A percentile compares a stretch with the other conserved stretches of the same genome.
phyloP scores from a whole-genome alignment of 1,140 invertebrate species.

The Linepithema humile region DNA sequence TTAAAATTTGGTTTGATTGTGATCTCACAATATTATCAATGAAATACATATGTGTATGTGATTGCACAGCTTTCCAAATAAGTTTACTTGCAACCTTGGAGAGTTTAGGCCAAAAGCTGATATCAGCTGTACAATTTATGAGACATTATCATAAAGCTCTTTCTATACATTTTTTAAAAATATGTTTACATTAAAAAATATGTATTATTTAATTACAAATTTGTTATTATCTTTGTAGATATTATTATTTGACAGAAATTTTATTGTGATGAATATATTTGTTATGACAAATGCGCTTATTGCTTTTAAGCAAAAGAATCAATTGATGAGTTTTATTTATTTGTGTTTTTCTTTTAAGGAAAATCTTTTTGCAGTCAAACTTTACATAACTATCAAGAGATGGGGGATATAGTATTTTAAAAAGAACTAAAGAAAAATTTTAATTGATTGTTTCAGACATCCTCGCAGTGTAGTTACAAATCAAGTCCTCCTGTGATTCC shows the following conservation, averaged over 20 bases:
- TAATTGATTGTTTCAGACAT: slow-evolving; percentile 81
- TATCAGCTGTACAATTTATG: slow-evolving; percentile 45
- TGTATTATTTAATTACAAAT: not conserved
- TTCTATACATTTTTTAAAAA: not conserved
- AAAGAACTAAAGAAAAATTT: slow-evolving; percentile 21
- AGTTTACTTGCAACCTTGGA: slow-evolving; percentile 68
- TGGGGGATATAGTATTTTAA: not conserved
- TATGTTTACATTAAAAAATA: not conserved
- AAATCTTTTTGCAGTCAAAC: not conserved
- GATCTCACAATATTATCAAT: slow-evolving; percentile 59
- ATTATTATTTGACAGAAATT: not conserved
- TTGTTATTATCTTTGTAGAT: not conserved
- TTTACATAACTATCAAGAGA: not conserved
- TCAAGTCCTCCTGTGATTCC: slow-evolving; percentile 86
- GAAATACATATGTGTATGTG: slow-evolving; percentile 59
- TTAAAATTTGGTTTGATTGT: slow-evolving; percentile 63
- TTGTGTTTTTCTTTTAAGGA: not conserved
- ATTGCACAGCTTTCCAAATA: slow-evolving; percentile 78
- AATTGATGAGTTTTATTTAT: not conserved
- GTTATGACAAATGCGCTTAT: not conserved
- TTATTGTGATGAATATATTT: not conserved
- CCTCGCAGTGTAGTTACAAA: slow-evolving; percentile 87
- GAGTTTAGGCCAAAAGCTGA: slow-evolving; percentile 57
- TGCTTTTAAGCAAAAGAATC: not conserved
- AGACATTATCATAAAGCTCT: slow-evolving; percentile 9